phyloP scores from a whole-genome alignment of 1,140 invertebrate species.

The Zaprionus kolodkinae region DNA sequence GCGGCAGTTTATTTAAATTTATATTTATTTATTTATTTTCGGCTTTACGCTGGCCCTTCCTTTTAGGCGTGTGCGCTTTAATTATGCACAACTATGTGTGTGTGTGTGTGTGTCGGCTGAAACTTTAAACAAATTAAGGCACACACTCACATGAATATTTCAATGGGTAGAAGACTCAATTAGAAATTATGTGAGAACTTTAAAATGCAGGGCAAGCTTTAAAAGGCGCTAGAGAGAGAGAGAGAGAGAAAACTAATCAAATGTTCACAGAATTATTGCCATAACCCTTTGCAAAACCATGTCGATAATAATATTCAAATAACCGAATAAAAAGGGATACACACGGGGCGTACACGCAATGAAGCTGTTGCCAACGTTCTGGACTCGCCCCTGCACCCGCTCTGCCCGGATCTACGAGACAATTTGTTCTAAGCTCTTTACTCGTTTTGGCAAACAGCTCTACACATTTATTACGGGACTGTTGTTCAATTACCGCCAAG shows the following conservation, averaged over 20 bases:
- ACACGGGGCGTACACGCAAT: conserved; percentile 51
- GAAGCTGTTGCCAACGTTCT: conserved; percentile 58
- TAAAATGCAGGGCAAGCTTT: conserved; percentile 2
- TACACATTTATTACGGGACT: conserved; percentile 64
- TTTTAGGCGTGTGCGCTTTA: conserved; percentile 55
- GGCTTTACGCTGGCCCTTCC: conserved; percentile 27
- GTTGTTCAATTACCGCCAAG: conserved; percentile 79
- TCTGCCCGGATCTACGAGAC: conserved; percentile 46
- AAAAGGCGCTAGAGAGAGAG: background rate
- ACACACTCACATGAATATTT: conserved; percentile 40
- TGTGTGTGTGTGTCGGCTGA: conserved; percentile 8
- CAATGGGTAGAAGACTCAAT: conserved; percentile 27
- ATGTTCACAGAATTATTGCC: conserved; percentile 22
- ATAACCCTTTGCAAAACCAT: conserved; percentile 28
- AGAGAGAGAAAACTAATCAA: conserved; percentile 30
- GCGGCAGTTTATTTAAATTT: conserved; percentile 52
- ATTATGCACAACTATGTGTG: conserved; percentile 62
- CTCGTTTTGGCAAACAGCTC: conserved; percentile 48
- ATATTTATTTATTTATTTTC: conserved; percentile 35
- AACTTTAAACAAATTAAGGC: conserved; percentile 46
- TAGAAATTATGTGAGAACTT: conserved; percentile 22
- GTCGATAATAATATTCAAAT: conserved; percentile 57
- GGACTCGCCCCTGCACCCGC: conserved; percentile 14
- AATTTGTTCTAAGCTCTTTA: conserved; percentile 74
- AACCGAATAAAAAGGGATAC: conserved; percentile 23